Evolutionary conservation across 30 jellyfish, hydroid and myxozoan genomes (phyloP), one percentile per base, ranked within the genome.

Genomic region (Pelagia noctiluca): DNA sequence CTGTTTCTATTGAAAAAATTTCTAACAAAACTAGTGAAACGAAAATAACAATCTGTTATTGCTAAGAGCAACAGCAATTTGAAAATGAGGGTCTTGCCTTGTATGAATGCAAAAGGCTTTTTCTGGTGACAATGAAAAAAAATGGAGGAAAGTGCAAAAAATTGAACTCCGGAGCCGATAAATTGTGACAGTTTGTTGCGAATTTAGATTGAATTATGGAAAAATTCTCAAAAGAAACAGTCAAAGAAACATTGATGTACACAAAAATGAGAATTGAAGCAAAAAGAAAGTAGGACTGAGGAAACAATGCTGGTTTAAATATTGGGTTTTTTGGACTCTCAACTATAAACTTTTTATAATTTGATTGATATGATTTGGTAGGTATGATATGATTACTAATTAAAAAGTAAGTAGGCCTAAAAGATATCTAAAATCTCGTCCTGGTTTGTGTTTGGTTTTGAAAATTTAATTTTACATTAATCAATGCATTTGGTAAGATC

Each of bases 111-210:
- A n/a, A n/a, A n/a, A n/a, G n/a, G n/a, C n/a, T n/a, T n/a, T n/a
- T n/a, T n/a, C n/a, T n/a, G n/a, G n/a, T n/a, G n/a, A n/a, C n/a
- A n/a, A n/a, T n/a, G n/a, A n/a, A n/a, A n/a, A n/a, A n/a, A n/a
- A n/a, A n/a, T n/a, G n/a, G n/a, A n/a, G n/a, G n/a, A n/a, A n/a
- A n/a, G n/a, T n/a, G n/a, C n/a, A n/a, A n/a, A n/a, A n/a, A n/a
- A n/a, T n/a, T n/a, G 57, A 42, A 42, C 57, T 42, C 57, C 57
- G 57, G 57, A 42, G 57, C 57, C 57, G 16, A 42, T 42, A 42
- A 42, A 42, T 42, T 42, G 57, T 42, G 57, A 42, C 57, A 42
- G 16, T 42, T 42, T 42, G 57, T 42, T 42, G 57, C 16, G 57
- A 42, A 42, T 42, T 42, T 42, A 42, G 16, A 42, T 42, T 42